Percentiles rank a stretch among this genome's conserved stretches.
Evolutionary conservation across 2,888 invertebrate genomes (phyloP).

Genomic region (Ennomos fuscantarius): DNA sequence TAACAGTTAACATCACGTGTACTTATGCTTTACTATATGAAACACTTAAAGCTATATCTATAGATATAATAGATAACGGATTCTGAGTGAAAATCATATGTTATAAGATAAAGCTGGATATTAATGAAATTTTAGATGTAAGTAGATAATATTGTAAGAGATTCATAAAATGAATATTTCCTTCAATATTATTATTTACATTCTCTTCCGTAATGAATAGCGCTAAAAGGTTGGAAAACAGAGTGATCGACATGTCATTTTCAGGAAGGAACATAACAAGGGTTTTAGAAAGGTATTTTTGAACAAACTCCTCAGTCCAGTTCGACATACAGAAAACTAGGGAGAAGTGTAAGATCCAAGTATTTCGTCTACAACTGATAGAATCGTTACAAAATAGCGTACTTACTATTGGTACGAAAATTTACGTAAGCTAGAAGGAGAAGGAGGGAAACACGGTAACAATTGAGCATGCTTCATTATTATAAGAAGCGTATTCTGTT

Average conservation of each 20-base stretch:
- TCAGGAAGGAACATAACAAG: constrained; percentile 47
- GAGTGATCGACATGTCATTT: constrained; percentile 44
- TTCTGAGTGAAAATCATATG: constrained; percentile 59
- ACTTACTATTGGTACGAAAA: no score
- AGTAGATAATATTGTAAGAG: no score
- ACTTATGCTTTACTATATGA: constrained; percentile 67
- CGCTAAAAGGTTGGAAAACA: constrained; percentile 30
- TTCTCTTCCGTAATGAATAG: constrained; percentile 12
- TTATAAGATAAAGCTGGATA: no score
- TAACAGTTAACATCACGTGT: constrained; percentile 56
- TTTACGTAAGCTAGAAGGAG: no score
- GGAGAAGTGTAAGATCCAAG: no score
- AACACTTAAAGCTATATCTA: constrained; percentile 85
- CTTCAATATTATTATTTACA: background rate
- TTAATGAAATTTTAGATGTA: no score
- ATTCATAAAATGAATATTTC: background rate
- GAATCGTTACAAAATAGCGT: no score
- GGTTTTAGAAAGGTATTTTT: constrained; percentile 64
- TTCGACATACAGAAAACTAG: background rate
- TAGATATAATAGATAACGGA: constrained; percentile 54
- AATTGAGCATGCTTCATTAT: no score
- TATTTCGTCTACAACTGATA: no score
- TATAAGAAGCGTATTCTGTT: no score
- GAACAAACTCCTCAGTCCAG: constrained; percentile 33
- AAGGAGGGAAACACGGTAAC: no score